A percentile compares a stretch with the other conserved stretches of the same genome.
These are phyloP conservation scores for Holacanthus passer DNA, from an alignment of 2,113 vertebrate genomes.

Conservation along the genomic window DNA sequence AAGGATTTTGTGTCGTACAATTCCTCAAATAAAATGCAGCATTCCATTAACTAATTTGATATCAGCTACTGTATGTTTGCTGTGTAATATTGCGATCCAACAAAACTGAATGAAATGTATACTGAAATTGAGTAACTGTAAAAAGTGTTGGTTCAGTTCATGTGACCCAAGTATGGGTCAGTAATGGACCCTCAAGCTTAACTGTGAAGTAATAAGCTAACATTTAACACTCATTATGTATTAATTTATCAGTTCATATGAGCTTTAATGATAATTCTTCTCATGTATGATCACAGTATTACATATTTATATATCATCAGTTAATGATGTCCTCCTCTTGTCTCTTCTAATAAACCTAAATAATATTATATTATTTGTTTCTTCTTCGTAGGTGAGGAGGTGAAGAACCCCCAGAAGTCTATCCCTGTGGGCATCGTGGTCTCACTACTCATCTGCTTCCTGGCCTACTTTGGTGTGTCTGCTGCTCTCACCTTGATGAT, in stretches of 20 bases:
- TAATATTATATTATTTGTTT: background rate
- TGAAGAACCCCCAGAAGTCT: slow-evolving; percentile 88
- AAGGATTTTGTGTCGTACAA: background rate
- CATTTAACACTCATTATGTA: background rate
- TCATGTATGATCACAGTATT: background rate
- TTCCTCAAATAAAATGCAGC: background rate
- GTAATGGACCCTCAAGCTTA: background rate
- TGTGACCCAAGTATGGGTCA: too few species aligned
- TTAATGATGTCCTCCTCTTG: background rate
- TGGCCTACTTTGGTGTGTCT: slow-evolving; percentile 90
- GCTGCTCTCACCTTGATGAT: slow-evolving; percentile 92
- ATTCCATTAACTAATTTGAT: background rate
- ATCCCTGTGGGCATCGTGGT: slow-evolving; percentile 87
- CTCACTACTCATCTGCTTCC: slow-evolving; percentile 90
- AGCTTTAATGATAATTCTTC: background rate
- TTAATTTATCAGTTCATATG: background rate
- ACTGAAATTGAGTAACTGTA: background rate
- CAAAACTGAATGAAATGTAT: background rate
- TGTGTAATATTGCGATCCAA: background rate
- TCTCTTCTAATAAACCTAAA: background rate
- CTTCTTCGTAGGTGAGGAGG: slow-evolving; percentile 86
- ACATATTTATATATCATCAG: background rate
- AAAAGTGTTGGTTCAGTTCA: too few species aligned
- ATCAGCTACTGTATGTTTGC: too few species aligned
- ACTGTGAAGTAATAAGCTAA: background rate